A percentile compares a stretch with the other conserved stretches of the same genome.
phyloP scores from a whole-genome alignment of 2,797 vertebrate species.

The Eulemur rubriventer region DNA sequence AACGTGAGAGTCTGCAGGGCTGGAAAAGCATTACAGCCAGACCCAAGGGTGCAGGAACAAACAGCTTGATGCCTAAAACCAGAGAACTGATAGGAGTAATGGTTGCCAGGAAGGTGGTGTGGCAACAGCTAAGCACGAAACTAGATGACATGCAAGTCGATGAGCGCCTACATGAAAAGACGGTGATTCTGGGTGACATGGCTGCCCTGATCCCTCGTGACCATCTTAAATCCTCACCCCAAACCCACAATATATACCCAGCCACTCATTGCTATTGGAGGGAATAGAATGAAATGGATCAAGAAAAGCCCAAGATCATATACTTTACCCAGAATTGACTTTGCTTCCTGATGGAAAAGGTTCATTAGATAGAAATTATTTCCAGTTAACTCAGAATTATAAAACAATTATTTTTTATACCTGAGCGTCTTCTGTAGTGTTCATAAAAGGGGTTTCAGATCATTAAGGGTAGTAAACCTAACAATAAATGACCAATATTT shows the following conservation, averaged over 20 bases:
- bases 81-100: no score
- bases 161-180: neutral
- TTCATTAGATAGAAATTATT: neutral
- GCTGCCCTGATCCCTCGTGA: neutral
- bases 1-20: neutral
- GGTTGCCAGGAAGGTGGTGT: no score
- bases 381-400: neutral
- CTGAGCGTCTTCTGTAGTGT: neutral
- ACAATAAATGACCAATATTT: neutral
- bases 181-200: neutral
- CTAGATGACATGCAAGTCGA: no score
- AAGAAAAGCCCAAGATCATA: neutral
- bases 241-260: neutral
- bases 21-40: neutral
- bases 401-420: neutral
- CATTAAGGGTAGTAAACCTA: neutral
- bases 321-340: neutral
- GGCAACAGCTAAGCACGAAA: neutral
- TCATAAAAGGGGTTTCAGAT: neutral
- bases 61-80: neutral
- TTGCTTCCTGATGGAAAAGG: neutral
- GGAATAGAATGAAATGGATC: neutral
- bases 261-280: neutral
- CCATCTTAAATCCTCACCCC: neutral
- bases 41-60: neutral